Base-by-base conservation (phyloP, 2,113 vertebrate species). In the Rhinopithecus roxellana region DNA sequence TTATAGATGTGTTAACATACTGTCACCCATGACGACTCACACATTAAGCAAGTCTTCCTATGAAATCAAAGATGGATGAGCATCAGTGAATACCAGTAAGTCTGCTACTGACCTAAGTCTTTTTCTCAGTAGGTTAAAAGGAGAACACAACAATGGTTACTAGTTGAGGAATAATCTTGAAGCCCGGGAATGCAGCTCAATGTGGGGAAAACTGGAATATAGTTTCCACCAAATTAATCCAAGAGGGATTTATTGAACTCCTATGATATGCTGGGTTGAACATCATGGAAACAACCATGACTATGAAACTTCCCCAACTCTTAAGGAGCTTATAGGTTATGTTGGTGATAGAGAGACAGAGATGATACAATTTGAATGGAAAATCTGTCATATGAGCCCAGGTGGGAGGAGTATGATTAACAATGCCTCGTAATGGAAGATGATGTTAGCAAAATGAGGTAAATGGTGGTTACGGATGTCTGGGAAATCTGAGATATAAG, bases 381-480 rank as follows among this genome's bases (percentile, higher is more conserved):
- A 82, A 32, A 20, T 17, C 45, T 69, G 11, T 35, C 30, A 2
- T 16, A 20, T 8, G 27, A 8, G 1, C 20, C 7, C 12, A 10
- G 12, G 38, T 3, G 0, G 6, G 48, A 43, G 67, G 22, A 45
- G 55, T 1, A 22, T 9, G 52, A 77, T 17, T 17, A 64, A 64
- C 14, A 43, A 35, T 5, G 30, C 2, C 30, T 89, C 35, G 5
- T 0, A 3, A 4, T 8, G n/a, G 35, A 59, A 81, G n/a, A 22
- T 0, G 4, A 48, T 7, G 17, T 27, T 5, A 5, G 20, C 1
- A 45, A 38, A 70, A 35, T 12, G 10, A 86, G 38, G n/a, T 3
- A 48, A 23, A n/a, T 16, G 38, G 35, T 1, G 4, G 61, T 2
- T 38, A 52, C n/a, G 32, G 38, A 57, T 50, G 38, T 32, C 69